Conservation (phyloP, 2,113 vertebrate species). For the Rhipidura dahli region DNA sequence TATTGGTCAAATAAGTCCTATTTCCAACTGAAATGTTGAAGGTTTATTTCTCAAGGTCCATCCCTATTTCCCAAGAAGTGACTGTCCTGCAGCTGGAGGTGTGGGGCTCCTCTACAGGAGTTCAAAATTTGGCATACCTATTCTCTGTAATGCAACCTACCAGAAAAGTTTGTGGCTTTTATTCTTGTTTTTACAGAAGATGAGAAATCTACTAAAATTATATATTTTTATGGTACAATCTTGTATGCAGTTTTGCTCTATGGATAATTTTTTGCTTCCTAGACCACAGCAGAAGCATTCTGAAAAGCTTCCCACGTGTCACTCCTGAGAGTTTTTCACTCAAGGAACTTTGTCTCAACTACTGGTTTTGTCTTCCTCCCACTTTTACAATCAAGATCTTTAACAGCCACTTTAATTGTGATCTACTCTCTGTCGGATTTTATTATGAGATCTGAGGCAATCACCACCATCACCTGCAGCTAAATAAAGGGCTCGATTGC, state of each 20-base stretch:
- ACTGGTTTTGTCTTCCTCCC: neutral
- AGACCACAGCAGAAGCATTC: neutral
- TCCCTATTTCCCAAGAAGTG: neutral
- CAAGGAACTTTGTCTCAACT: neutral
- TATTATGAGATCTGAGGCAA: neutral
- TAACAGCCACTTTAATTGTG: neutral
- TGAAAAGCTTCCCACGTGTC: neutral
- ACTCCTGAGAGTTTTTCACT: neutral
- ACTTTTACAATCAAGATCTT: neutral
- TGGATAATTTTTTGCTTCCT: neutral
- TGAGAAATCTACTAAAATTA: neutral
- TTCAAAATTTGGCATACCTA: neutral
- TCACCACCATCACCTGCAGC: neutral
- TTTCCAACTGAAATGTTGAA: neutral
- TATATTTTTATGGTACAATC: neutral
- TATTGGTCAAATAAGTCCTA: neutral
- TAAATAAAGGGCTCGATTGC: neutral
- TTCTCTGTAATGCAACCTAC: neutral
- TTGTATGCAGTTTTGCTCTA: neutral
- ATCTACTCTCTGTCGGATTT: neutral
- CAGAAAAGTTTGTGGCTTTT: neutral
- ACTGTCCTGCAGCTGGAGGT: neutral
- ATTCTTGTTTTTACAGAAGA: neutral
- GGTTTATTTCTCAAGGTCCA: neutral
- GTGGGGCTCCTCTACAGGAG: neutral